phyloP scores from a whole-genome alignment of 2,797 vertebrate species.

The Ctenosaura bakeri region DNA sequence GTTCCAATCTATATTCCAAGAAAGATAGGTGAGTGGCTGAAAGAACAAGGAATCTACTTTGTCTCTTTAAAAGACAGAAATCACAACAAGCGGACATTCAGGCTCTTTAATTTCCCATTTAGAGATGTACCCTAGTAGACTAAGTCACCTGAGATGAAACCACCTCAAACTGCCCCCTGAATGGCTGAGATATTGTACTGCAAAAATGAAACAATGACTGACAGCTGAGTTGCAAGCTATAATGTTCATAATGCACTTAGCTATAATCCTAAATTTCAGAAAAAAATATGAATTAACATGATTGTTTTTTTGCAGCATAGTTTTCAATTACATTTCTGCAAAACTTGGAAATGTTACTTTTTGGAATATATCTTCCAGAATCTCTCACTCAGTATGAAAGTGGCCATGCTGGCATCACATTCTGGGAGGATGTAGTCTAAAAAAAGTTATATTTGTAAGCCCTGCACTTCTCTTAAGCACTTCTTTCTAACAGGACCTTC shows the following conservation, averaged over 20 bases:
- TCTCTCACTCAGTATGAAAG: no score
- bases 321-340: constrained; percentile 72
- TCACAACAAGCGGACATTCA: constrained; percentile 46
- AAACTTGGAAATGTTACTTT: constrained; percentile 8
- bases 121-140: constrained; percentile 57
- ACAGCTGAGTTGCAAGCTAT: constrained; percentile 62
- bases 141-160: constrained; percentile 9
- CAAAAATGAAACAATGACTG: constrained; percentile 62
- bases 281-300: constrained; percentile 70
- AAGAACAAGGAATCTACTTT: constrained; percentile 44
- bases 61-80: constrained; percentile 64
- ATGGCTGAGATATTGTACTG: constrained; percentile 68
- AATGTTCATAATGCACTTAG: constrained; percentile 62
- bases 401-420: no score
- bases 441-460: no score
- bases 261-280: constrained; percentile 58
- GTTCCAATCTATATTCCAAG: constrained; percentile 64
- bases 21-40: constrained; percentile 3
- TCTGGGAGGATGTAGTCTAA: no score
- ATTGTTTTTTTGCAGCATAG: constrained; percentile 63
- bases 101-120: constrained; percentile 68
- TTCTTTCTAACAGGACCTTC: no score
- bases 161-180: constrained; percentile 59
- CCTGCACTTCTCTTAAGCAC: no score
- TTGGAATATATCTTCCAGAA: no score